A percentile compares a stretch with the other conserved stretches of the same genome.
These are phyloP conservation scores for Rafetus swinhoei DNA, from an alignment of 2,113 vertebrate species.

Conservation along the genomic window DNA sequence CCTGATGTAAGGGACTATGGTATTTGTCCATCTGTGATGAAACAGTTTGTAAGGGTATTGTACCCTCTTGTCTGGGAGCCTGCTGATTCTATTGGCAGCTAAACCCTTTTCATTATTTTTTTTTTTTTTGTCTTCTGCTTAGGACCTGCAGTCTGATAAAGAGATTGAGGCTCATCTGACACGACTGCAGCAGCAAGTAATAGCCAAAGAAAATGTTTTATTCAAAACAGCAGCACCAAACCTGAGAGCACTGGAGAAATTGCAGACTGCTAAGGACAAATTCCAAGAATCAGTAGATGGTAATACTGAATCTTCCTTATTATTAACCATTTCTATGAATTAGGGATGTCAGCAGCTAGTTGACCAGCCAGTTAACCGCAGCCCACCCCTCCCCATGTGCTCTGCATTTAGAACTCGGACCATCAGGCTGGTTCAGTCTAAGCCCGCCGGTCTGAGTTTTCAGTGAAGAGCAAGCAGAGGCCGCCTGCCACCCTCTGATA, in stretches of 20 bases:
- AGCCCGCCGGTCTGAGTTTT: too few species aligned
- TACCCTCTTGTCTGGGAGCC: not conserved
- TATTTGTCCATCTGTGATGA: not conserved
- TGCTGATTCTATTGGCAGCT: not conserved
- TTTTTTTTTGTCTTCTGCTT: not conserved
- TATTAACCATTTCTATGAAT: not conserved
- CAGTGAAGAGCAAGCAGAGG: too few species aligned
- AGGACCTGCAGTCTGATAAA: constrained; percentile 80
- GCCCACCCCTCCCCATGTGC: too few species aligned
- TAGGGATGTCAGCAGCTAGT: too few species aligned
- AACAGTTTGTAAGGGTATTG: not conserved
- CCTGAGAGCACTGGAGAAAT: constrained; percentile 87
- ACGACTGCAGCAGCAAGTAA: constrained; percentile 77
- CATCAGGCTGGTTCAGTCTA: too few species aligned
- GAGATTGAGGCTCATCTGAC: constrained; percentile 77
- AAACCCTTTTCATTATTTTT: not conserved
- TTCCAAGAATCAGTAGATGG: constrained; percentile 86
- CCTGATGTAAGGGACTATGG: not conserved
- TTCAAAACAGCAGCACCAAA: constrained; percentile 87
- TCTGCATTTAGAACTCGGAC: too few species aligned
- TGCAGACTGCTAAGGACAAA: constrained; percentile 83
- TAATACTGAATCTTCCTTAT: constrained; percentile 62
- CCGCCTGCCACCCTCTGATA: too few species aligned
- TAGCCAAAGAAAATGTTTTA: constrained; percentile 76
- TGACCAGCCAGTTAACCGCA: too few species aligned